Evolutionary conservation across 2,113 vertebrate species (phyloP).

Genomic region (Arizona elegans): DNA sequence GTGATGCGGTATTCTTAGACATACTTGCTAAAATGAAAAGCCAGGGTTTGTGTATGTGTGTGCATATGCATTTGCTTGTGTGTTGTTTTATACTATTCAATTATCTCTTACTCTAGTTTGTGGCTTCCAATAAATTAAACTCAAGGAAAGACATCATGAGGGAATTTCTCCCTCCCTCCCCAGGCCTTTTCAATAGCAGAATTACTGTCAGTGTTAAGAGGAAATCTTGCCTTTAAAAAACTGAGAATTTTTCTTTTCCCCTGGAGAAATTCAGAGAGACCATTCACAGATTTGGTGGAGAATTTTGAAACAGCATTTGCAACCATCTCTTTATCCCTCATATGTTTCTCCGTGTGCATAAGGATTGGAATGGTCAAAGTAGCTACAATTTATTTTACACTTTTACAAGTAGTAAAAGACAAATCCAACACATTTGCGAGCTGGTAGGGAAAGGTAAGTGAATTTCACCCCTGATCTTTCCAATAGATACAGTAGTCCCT

Average conservation of each 20-base stretch:
- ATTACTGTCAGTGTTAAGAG: not conserved
- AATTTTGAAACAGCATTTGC: not conserved
- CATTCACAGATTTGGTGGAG: not conserved
- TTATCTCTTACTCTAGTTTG: not conserved
- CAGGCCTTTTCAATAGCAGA: not conserved
- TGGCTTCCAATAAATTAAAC: not conserved
- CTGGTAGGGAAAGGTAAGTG: too few relatives aligned
- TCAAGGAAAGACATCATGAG: not conserved
- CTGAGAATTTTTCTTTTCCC: not conserved
- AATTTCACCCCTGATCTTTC: not conserved
- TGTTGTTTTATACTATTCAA: not conserved
- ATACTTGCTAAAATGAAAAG: not conserved
- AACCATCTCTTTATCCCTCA: not conserved
- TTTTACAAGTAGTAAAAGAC: not conserved
- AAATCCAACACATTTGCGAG: not conserved
- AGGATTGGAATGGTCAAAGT: slow-evolving; percentile 4
- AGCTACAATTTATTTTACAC: slow-evolving; percentile 24
- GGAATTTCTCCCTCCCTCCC: not conserved
- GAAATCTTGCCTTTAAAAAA: not conserved
- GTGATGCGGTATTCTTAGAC: not conserved
- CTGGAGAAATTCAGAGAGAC: not conserved
- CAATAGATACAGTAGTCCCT: not conserved
- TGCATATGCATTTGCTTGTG: not conserved
- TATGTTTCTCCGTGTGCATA: not conserved
- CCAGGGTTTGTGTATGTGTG: not conserved